Evolutionary conservation across 2,888 invertebrate genomes (phyloP), one percentile per base, ranked within the genome.

Genomic region (Drosophila falleni): DNA sequence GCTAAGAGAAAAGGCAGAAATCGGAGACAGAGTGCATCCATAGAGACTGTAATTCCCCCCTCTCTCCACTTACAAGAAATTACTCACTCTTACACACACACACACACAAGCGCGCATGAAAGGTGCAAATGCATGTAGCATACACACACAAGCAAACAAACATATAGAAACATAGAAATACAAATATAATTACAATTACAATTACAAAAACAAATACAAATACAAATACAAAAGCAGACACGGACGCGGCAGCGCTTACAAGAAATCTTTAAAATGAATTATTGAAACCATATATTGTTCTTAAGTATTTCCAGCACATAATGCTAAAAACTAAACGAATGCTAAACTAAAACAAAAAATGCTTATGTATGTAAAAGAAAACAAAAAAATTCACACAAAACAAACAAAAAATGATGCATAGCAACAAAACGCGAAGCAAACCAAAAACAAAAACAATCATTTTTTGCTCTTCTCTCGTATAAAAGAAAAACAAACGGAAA

Each of bases 231-330:
- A 62, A 76, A 53, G 72, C 71, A 69, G 82, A 85, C 82, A 73
- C 78, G 75, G 49, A 70, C 68, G 81, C 80, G 67, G 51, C 71
- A 71, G 80, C 82, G 84, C 70, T 78, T 75, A 65, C 51, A 71
- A 66, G 49, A 84, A 81, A 72, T 71, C 67, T 76, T 78, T 78
- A 55, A 69, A 66, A 42, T 66, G 77, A 71, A 71, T 54, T 63
- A 67, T 62, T 63, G 23, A 59, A 62, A 49, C 37, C 71, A 53
- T 73, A 55, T 71, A 72, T 75, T 83, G 80, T 72, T 80, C 56
- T 83, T 46, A 80, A 81, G 84, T 78, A 83, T 79, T 82, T 80
- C 70, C 56, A 74, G 78, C 67, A 78, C 71, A 71, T 80, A 78
- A 66, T 78, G 76, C 72, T 58, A 63, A 73, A 64, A 77, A 81